A percentile compares a stretch with the other conserved stretches of the same genome.
These are phyloP conservation scores for Lepidothrix coronata DNA, from an alignment of 2,113 vertebrate genomes.

Conservation along the genomic window DNA sequence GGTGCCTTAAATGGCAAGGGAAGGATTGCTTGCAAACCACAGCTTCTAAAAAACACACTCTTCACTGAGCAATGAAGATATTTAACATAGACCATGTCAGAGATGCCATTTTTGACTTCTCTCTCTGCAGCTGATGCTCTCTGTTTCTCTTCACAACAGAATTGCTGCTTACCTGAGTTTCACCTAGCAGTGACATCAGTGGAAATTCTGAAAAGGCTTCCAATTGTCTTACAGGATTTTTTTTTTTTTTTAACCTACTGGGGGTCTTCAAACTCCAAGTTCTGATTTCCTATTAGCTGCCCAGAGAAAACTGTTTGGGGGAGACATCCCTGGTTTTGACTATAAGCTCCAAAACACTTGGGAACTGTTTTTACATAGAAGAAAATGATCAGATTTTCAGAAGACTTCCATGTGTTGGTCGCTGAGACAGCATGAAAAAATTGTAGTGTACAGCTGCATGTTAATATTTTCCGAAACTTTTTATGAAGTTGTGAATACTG, in stretches of 20 bases:
- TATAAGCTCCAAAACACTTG: neutral
- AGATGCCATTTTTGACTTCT: neutral
- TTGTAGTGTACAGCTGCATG: neutral
- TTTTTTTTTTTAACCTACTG: neutral
- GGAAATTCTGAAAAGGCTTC: slow-evolving; percentile 3
- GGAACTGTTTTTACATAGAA: neutral
- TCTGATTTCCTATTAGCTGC: neutral
- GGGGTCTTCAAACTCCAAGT: neutral
- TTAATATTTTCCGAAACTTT: neutral
- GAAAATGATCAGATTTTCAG: neutral
- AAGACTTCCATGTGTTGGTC: neutral
- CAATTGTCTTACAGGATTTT: neutral
- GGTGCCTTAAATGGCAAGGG: neutral
- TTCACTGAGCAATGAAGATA: neutral
- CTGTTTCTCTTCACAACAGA: neutral
- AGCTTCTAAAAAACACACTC: neutral
- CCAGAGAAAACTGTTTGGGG: neutral
- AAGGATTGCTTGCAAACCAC: neutral
- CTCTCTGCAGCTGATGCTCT: neutral
- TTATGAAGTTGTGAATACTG: neutral
- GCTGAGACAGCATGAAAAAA: neutral
- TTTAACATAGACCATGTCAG: neutral
- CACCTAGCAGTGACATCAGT: neutral
- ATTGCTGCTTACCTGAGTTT: neutral
- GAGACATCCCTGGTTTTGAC: neutral